Evolutionary conservation across 2,113 vertebrate species (phyloP), one percentile per base, ranked within the genome.

Genomic region (Zingel zingel): DNA sequence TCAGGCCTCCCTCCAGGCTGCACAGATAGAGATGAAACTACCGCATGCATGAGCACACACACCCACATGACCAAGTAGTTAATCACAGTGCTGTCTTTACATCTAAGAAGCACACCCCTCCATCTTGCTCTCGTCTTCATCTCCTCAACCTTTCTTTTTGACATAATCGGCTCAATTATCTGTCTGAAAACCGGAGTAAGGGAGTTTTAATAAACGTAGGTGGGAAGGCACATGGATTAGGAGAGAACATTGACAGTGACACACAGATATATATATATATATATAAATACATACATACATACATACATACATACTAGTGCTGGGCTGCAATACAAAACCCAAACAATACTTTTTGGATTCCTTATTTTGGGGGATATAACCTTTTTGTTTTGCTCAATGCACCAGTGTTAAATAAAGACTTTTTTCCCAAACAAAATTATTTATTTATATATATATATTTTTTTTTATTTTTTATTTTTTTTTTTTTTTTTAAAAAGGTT

Each of bases 21-120:
- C 65, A 48, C 53, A 73, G 79, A 90, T 77, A 90, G 51, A 79
- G 81, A 90, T 74, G 76, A 86, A 77, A 19, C 82, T 67, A 65
- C 53, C 27, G 58, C 79, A 36, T 78, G 77, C 81, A 6, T 77
- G 19, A 67, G 54, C 77, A 77, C 59, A 53, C 85, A 66, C 58
- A 74, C 51, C 82, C 61, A 67, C 58, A 77, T 30, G 14, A 70
- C 48, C 53, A 65, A 56, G 71, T 25, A 75, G 59, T 57, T 45
- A 47, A 61, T 27, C 51, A 10, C 10, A 57, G 51, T n/a, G 39
- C 61, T 69, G n/a, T 58, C 63, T 76, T 73, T 39, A 30, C 45
- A 19, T 85, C 39, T 21, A 23, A 66, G 16, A 33, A 56, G 39
- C 67, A 7, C 45, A 36, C 27, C 10, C 64, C 53, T 69, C 27